Base-by-base conservation (phyloP, 2,113 vertebrate species). In the Petrocephalus zakoni region DNA sequence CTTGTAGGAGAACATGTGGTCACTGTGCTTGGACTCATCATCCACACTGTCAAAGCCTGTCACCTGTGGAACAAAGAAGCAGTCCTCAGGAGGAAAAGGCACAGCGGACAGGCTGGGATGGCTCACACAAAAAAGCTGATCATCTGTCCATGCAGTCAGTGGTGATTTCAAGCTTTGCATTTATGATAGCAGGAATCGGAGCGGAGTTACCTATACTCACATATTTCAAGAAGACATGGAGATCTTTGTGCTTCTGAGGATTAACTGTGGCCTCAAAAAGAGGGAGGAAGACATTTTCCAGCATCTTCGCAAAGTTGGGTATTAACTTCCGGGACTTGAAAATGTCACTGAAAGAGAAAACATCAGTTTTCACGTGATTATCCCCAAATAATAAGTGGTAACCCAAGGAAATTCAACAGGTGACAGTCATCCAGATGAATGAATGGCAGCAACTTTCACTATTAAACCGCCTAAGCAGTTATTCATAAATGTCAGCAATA, bases 21-120 rank as follows among this genome's bases (percentile, higher is more conserved):
- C 97, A 0, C 97, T 99, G 81, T 99, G 98, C 93, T 99, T 99
- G 93, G 98, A 99, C 90, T 99, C 98, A 2, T 99, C 98, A 58
- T 99, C 98, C 90, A 99, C 98, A 4, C 98, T 99, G 95, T 99
- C 98, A 84, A 99, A 99, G 0, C 98, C 98, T 0, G 98, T 99
- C 87, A 99, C 97, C 98, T 99, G 90, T 64, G 87, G n/a, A 7
- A 51, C 19, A 22, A 87, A 42, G 68, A 42, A 21, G 34, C 5
- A 75, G 29, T 37, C 29, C 29, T 75, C 29, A 37, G 25, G 34
- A 72, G 64, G 13, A 55, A 49, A 52, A 11, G 55, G 34, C 6
- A 42, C 29, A 42, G 17, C 21, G 22, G 37, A 55, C 34, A 13
- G 8, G 53, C 37, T 53, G 52, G 72, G 10, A 13, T 13, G 19